A percentile compares a stretch with the other conserved stretches of the same genome.
phyloP scores from a whole-genome alignment of 2,888 invertebrate genomes.

The Noctua janthina region DNA sequence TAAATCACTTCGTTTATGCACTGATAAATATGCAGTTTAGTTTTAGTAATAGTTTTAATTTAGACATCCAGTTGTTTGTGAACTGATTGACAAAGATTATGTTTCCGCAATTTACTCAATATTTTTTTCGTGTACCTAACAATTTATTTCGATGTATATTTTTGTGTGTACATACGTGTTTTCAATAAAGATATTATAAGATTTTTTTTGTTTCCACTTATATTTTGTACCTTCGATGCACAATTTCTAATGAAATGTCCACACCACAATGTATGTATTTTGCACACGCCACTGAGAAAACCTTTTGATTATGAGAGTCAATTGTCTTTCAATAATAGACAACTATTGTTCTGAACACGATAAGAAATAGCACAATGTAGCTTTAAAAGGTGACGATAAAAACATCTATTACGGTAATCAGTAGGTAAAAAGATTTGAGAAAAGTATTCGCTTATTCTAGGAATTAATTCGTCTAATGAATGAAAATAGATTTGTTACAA shows the following conservation, averaged over 20 bases:
- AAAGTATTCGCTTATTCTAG: slow-evolving; percentile 4
- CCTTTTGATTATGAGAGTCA: slow-evolving; percentile 49
- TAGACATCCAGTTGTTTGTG: slow-evolving; percentile 18
- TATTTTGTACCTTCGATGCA: slow-evolving; percentile 22
- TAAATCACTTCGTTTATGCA: slow-evolving; percentile 44
- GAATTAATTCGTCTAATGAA: slow-evolving; percentile 14
- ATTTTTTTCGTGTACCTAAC: neutral
- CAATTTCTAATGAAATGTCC: slow-evolving; percentile 55
- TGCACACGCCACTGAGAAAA: slow-evolving; percentile 57
- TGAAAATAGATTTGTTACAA: slow-evolving; percentile 13
- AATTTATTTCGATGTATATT: neutral
- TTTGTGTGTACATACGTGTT: neutral
- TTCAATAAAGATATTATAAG: neutral
- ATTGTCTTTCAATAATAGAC: slow-evolving; percentile 64
- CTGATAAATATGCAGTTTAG: slow-evolving; percentile 40
- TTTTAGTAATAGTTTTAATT: slow-evolving; percentile 36
- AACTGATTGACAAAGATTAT: neutral
- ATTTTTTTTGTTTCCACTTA: neutral
- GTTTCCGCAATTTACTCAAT: neutral
- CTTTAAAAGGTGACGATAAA: slow-evolving; percentile 47
- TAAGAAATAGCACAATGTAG: slow-evolving; percentile 62
- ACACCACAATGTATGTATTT: slow-evolving; percentile 46
- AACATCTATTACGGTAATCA: slow-evolving; percentile 33
- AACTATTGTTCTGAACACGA: slow-evolving; percentile 57
- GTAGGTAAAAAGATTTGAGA: neutral